Conservation (phyloP, 2,797 vertebrate genomes). For the Serranus cabrilla region DNA sequence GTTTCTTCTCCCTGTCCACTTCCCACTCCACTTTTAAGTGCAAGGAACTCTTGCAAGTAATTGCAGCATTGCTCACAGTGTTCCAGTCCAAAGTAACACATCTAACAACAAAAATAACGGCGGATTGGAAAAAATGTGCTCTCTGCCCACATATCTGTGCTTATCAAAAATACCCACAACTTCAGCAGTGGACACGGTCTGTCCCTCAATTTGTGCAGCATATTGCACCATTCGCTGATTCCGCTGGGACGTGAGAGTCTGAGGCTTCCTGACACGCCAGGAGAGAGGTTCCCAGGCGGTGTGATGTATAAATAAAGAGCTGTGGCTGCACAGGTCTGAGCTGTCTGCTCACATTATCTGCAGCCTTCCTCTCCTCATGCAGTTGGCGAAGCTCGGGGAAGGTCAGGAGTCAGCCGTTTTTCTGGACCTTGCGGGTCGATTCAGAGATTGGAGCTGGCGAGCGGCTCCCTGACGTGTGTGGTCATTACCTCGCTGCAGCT, state of each 20-base stretch:
- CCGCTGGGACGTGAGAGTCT: slow-evolving; percentile 25
- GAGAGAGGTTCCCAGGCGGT: slow-evolving; percentile 42
- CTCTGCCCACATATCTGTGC: not conserved
- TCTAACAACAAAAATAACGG: slow-evolving; percentile 10
- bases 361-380: slow-evolving; percentile 30
- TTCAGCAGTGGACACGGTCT: slow-evolving; percentile 1
- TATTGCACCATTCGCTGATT: slow-evolving; percentile 26
- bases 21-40: slow-evolving; percentile 19
- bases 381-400: slow-evolving; percentile 15
- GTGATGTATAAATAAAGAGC: slow-evolving; percentile 75
- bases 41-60: slow-evolving; percentile 51
- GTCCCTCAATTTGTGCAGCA: slow-evolving; percentile 44
- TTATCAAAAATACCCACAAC: slow-evolving; percentile 22
- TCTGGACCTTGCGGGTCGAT: slow-evolving; percentile 23
- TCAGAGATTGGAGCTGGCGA: slow-evolving; percentile 31
- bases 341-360: slow-evolving; percentile 69
- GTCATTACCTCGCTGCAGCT: slow-evolving; percentile 24
- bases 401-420: slow-evolving; percentile 55
- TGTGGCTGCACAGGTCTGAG: slow-evolving; percentile 49
- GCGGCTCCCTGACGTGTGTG: slow-evolving; percentile 1
- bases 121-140: slow-evolving; percentile 1
- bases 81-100: slow-evolving; percentile 18
- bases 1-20: slow-evolving; percentile 37
- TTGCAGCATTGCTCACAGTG: slow-evolving; percentile 38
- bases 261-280: slow-evolving; percentile 57